phyloP scores from a whole-genome alignment of 1,140 invertebrate species.

The Coptotermes formosanus region DNA sequence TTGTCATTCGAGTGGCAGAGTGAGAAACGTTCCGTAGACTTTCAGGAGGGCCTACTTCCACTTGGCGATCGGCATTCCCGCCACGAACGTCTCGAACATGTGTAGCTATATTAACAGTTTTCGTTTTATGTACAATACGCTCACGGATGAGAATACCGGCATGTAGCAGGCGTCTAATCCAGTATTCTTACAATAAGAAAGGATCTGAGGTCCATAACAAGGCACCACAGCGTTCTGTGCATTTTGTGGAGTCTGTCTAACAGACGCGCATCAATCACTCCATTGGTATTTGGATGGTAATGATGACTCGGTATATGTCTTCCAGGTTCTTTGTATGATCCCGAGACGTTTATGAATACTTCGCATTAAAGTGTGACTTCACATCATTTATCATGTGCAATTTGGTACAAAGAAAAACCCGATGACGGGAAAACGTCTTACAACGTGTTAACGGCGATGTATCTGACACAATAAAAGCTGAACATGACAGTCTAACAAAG shows the following conservation, averaged over 20 bases:
- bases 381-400: not conserved
- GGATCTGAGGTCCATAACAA: too few species aligned
- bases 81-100: too few species aligned
- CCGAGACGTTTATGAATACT: not conserved
- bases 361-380: not conserved
- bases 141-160: too few species aligned
- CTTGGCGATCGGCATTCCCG: too few species aligned
- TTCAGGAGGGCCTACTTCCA: too few species aligned
- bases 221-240: too few species aligned
- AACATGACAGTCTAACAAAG: conserved; percentile 7
- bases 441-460: not conserved
- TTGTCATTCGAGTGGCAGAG: too few species aligned
- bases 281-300: not conserved
- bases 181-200: too few species aligned
- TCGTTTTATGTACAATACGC: too few species aligned
- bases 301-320: not conserved
- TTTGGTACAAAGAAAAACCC: not conserved
- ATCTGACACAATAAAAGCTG: not conserved
- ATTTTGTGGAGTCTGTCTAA: not conserved
- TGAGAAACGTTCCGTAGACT: too few species aligned
- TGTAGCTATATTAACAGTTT: too few species aligned
- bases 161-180: too few species aligned
- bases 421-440: not conserved
- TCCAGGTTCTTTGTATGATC: not conserved
- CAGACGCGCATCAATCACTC: not conserved